phyloP scores from a whole-genome alignment of 2,888 invertebrate species.

The Aphodius granarius region DNA sequence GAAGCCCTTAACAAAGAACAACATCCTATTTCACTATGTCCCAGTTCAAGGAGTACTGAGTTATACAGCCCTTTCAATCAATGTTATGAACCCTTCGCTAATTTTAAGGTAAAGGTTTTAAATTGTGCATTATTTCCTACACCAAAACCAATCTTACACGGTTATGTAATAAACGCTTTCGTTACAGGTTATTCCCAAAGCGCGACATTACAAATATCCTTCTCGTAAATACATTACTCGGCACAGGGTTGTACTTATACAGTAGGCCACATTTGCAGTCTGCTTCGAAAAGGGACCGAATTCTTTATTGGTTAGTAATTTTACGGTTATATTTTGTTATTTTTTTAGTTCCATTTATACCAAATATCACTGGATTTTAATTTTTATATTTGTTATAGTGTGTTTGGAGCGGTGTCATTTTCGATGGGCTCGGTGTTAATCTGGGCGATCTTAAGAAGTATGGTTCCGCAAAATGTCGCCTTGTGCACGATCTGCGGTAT shows the following conservation, averaged over 20 bases:
- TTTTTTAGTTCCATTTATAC: too few species aligned
- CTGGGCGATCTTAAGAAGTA: conserved; percentile 84
- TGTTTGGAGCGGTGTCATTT: conserved; percentile 76
- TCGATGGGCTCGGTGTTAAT: conserved; percentile 87
- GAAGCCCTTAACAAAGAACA: conserved; percentile 71
- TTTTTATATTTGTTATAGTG: conserved; percentile 56
- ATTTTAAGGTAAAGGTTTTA: conserved; percentile 64
- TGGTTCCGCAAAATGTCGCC: conserved; percentile 71
- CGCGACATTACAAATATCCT: conserved; percentile 81
- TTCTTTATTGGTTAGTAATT: conserved; percentile 65
- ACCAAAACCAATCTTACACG: conserved; percentile 3
- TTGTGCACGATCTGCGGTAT: conserved; percentile 70
- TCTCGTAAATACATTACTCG: conserved; percentile 77
- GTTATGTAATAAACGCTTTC: background rate
- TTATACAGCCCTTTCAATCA: conserved; percentile 77
- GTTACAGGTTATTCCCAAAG: conserved; percentile 69
- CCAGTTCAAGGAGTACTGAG: conserved; percentile 75
- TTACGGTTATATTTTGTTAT: background rate
- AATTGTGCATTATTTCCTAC: background rate
- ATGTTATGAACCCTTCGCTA: conserved; percentile 82
- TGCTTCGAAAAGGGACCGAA: conserved; percentile 63
- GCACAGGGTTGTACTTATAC: conserved; percentile 82
- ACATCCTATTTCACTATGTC: conserved; percentile 73
- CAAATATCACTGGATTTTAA: conserved; percentile 25
- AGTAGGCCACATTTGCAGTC: conserved; percentile 72